These are phyloP conservation scores for Enteromius treurensis DNA, from an alignment of 2,797 vertebrate species.

Conservation along the genomic window DNA sequence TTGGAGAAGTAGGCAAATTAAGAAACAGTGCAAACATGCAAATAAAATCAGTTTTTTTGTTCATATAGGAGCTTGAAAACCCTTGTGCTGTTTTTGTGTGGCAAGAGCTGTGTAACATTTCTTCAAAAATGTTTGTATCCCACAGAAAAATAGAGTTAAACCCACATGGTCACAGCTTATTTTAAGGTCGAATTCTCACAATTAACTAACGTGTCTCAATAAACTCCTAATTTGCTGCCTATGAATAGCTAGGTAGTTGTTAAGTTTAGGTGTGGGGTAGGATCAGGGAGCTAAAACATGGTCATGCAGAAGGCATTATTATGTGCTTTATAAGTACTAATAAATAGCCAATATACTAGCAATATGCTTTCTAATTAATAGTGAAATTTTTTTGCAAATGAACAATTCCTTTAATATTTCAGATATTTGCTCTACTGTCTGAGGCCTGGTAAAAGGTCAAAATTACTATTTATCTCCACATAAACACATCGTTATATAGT, in stretches of 20 bases:
- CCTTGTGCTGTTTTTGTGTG: background rate
- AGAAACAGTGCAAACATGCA: background rate
- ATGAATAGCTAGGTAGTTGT: background rate
- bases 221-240: background rate
- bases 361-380: background rate
- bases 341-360: background rate
- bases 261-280: background rate
- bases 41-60: background rate
- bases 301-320: background rate
- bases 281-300: background rate
- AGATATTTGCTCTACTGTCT: background rate
- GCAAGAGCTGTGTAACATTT: background rate
- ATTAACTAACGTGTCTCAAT: background rate
- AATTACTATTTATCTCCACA: conserved; percentile 7
- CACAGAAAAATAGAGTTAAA: background rate
- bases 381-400: background rate
- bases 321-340: background rate
- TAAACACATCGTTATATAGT: background rate
- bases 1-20: background rate
- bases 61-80: background rate
- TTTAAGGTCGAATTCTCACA: background rate
- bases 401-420: background rate
- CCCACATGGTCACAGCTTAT: no score
- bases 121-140: background rate
- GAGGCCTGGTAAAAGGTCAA: background rate